Evolutionary conservation across 2,888 invertebrate genomes (phyloP).

Genomic region (Vannuccia rotundouncinata): DNA sequence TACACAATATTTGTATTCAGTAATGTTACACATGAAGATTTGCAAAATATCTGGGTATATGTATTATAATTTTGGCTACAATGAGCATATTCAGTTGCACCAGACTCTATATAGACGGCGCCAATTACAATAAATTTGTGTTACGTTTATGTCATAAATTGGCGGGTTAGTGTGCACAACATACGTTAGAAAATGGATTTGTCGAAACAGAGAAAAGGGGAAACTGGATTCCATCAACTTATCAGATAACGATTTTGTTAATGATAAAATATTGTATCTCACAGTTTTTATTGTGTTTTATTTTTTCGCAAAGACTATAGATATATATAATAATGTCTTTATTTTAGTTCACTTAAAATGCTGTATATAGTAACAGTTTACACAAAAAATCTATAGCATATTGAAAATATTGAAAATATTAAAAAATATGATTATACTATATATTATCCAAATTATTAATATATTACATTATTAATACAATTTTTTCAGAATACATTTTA

Average conservation of each 20-base stretch:
- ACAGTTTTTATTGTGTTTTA: background rate
- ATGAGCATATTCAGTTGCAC: background rate
- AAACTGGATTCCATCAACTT: background rate
- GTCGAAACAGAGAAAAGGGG: background rate
- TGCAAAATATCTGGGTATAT: background rate
- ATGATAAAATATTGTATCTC: background rate
- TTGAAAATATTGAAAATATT: no score
- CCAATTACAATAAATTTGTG: background rate
- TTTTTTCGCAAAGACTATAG: background rate
- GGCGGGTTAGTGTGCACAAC: background rate
- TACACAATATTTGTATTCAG: no score
- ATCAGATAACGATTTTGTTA: background rate
- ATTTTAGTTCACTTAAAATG: no score
- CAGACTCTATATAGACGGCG: background rate
- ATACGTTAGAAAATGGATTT: background rate
- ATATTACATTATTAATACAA: no score
- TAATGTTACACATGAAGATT: no score
- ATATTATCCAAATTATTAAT: no score
- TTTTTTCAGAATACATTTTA: no score
- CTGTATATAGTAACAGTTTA: no score
- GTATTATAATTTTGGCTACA: background rate
- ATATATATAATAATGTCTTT: no score
- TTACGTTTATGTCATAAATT: background rate
- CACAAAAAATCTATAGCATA: no score
- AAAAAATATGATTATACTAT: no score